These are phyloP conservation scores for Henricia sp. DNA, from an alignment of 53 echinoderm and acorn worm genomes.

Conservation along the genomic window DNA sequence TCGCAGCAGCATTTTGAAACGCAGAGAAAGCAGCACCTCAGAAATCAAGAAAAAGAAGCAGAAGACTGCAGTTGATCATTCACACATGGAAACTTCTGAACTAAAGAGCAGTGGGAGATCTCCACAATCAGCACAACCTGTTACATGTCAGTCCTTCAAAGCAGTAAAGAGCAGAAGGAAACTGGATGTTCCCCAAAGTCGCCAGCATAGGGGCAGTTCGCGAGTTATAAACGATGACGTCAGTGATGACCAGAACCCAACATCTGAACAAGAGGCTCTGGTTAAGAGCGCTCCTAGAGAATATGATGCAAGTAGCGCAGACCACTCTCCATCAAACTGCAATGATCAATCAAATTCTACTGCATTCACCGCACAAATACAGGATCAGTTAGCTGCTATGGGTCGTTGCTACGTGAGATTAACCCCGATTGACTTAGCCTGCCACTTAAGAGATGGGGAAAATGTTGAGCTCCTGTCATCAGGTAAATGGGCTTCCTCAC, in stretches of 20 bases:
- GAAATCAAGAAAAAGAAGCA: neutral
- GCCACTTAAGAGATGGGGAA: no score
- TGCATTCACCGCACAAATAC: neutral
- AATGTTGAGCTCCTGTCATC: no score
- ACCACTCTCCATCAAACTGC: neutral
- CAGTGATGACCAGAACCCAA: neutral
- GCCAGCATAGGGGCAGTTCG: neutral
- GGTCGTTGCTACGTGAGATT: constrained; percentile 37
- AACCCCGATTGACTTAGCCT: neutral
- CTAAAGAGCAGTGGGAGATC: neutral
- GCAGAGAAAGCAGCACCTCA: no score
- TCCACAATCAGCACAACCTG: no score
- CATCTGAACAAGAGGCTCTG: neutral
- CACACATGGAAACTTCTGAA: constrained; percentile 10
- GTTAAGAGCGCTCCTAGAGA: neutral
- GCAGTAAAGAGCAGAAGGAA: neutral
- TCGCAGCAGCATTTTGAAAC: no score
- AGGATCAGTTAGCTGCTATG: constrained; percentile 38
- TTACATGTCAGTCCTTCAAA: no score
- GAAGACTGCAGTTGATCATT: constrained; percentile 35
- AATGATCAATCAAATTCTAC: constrained; percentile 38
- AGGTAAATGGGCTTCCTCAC: no score
- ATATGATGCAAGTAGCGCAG: neutral
- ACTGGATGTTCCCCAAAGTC: neutral
- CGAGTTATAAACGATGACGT: neutral